Conservation (phyloP, 2,113 vertebrate species). For the Acanthisitta chloris region DNA sequence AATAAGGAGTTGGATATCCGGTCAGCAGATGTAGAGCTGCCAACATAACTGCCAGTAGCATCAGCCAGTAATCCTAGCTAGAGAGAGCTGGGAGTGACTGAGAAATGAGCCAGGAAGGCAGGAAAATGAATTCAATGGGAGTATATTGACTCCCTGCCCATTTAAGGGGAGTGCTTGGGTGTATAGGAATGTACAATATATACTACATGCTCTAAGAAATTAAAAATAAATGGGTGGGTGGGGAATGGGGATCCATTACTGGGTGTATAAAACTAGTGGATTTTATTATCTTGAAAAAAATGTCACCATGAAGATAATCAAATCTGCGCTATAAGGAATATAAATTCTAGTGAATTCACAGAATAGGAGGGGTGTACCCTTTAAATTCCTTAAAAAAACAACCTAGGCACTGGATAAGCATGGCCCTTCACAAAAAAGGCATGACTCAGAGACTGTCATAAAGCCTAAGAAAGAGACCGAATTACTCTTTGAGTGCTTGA, state of each 20-base stretch:
- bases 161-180: no score
- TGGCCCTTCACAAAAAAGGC: neutral
- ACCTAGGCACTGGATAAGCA: neutral
- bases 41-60: neutral
- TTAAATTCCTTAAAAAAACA: neutral
- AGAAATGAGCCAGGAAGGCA: neutral
- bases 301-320: neutral
- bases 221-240: fast-evolving
- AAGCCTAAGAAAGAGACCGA: neutral
- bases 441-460: neutral
- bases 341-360: neutral
- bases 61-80: neutral
- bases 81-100: neutral
- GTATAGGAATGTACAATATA: neutral
- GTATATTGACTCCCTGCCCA: no score
- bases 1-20: neutral
- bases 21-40: neutral
- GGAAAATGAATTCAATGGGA: neutral
- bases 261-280: neutral
- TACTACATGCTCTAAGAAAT: neutral
- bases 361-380: neutral
- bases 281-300: neutral
- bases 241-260: neutral
- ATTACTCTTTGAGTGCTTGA: neutral
- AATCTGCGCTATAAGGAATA: neutral